phyloP scores from a whole-genome alignment of 1,140 invertebrate species.

The Tetragnatha versicolor region DNA sequence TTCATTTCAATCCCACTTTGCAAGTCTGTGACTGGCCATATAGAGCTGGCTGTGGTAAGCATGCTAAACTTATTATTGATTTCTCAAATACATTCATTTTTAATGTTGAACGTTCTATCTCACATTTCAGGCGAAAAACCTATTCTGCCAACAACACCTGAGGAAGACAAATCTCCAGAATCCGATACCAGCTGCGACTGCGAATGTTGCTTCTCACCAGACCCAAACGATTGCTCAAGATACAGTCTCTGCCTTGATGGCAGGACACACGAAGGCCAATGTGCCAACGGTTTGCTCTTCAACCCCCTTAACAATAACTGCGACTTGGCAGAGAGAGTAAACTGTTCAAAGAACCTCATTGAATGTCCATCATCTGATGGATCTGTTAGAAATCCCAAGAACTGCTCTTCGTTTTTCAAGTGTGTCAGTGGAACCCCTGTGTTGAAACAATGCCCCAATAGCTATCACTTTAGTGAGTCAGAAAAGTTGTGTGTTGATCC shows the following conservation, averaged over 20 bases:
- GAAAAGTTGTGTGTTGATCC: background rate
- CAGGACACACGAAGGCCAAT: background rate
- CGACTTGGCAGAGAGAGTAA: conserved; percentile 29
- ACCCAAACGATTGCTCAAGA: conserved; percentile 28
- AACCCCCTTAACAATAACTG: conserved; percentile 22
- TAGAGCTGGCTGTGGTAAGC: conserved; percentile 55
- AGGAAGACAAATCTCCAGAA: background rate
- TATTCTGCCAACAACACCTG: no score
- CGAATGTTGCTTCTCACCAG: conserved; percentile 13
- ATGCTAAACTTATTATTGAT: no score
- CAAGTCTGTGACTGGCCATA: conserved; percentile 59
- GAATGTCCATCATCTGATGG: background rate
- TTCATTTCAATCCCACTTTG: conserved; percentile 58
- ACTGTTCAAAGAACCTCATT: background rate
- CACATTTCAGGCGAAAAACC: no score
- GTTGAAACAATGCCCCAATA: background rate
- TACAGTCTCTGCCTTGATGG: conserved; percentile 27
- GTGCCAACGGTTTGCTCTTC: conserved; percentile 30
- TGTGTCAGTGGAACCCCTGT: background rate
- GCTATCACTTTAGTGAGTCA: conserved; percentile 1
- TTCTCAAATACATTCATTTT: no score
- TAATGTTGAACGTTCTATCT: no score
- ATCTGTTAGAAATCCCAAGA: background rate
- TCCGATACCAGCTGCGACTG: conserved; percentile 7
- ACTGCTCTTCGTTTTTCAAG: background rate